Conservation (phyloP, 2,797 vertebrate genomes). For the Channa striata region DNA sequence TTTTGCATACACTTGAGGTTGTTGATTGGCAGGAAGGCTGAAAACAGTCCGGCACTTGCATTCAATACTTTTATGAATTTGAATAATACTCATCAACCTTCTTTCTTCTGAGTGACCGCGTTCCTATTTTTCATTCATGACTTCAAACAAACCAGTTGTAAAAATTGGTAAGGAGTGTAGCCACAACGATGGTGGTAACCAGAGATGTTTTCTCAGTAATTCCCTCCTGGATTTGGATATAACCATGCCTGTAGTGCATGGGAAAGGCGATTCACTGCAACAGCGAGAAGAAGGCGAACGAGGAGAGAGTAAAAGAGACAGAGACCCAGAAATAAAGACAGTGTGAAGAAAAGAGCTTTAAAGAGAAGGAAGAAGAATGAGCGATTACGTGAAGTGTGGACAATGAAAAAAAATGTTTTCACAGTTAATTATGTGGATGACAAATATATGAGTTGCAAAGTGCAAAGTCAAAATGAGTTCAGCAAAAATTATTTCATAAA, state of each 20-base stretch:
- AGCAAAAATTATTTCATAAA: neutral
- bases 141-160: conserved; percentile 79
- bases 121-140: conserved; percentile 83
- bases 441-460: too few species aligned
- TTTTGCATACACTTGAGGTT: conserved; percentile 15
- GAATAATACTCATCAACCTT: conserved; percentile 60
- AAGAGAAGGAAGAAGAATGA: conserved; percentile 18
- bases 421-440: too few species aligned
- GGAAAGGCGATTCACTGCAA: conserved; percentile 66
- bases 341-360: conserved; percentile 23
- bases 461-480: too few species aligned
- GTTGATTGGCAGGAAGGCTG: conserved; percentile 30
- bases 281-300: conserved; percentile 57
- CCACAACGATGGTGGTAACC: conserved; percentile 78
- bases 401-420: too few species aligned
- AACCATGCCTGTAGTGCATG: conserved; percentile 71
- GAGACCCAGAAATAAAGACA: conserved; percentile 53
- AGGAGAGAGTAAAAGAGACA: conserved; percentile 48
- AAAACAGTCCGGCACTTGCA: conserved; percentile 32
- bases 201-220: conserved; percentile 83
- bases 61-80: conserved; percentile 67
- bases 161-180: conserved; percentile 73
- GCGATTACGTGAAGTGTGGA: conserved; percentile 7
- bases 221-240: conserved; percentile 68
- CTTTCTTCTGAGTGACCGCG: conserved; percentile 62